These are phyloP conservation scores for Myzus persicae DNA, from an alignment of 1,140 invertebrate genomes.

Conservation along the genomic window DNA sequence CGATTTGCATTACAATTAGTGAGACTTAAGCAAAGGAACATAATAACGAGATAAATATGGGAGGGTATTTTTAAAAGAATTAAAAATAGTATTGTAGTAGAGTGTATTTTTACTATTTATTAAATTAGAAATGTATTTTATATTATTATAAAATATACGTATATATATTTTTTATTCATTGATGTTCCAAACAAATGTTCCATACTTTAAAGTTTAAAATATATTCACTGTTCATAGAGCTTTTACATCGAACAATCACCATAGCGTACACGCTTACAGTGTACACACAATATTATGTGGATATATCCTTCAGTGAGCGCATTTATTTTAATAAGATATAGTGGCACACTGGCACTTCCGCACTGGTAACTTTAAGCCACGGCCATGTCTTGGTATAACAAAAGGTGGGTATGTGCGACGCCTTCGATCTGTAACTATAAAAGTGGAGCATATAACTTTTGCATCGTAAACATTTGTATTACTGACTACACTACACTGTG, in stretches of 20 bases:
- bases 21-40: not conserved
- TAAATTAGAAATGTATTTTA: not conserved
- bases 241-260: not conserved
- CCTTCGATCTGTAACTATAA: not conserved
- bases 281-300: not conserved
- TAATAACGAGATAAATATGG: not conserved
- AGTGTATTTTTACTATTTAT: not conserved
- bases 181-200: not conserved
- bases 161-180: not conserved
- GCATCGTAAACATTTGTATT: not conserved
- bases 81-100: not conserved
- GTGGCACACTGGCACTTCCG: not conserved
- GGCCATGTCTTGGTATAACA: not conserved
- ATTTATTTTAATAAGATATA: conserved; percentile 20
- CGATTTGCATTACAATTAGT: not conserved
- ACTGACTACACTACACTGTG: not conserved
- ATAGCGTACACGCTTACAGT: not conserved
- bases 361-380: not conserved
- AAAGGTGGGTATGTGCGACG: not conserved
- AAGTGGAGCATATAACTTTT: not conserved
- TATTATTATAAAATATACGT: not conserved
- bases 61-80: not conserved
- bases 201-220: not conserved
- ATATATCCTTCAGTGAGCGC: not conserved
- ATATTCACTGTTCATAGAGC: not conserved